phyloP scores from a whole-genome alignment of 2,888 invertebrate species.

The Abrostola triplasia region DNA sequence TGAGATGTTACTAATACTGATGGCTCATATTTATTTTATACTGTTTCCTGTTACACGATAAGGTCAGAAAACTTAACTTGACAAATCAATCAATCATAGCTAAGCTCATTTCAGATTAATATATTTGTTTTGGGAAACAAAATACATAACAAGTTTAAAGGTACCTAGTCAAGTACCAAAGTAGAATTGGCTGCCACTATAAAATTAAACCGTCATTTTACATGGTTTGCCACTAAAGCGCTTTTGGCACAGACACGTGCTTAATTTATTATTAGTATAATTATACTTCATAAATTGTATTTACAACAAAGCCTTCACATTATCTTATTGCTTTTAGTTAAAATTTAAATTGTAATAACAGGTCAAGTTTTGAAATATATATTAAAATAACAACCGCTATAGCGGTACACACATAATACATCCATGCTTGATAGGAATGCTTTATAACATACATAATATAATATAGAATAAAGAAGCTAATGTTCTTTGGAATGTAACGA shows the following conservation, averaged over 20 bases:
- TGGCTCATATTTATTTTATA: no score
- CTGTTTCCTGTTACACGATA: no score
- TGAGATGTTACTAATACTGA: no score
- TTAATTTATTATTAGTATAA: constrained; percentile 59
- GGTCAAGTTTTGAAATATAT: constrained; percentile 53
- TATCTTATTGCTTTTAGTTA: constrained; percentile 80
- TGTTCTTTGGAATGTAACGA: constrained; percentile 87
- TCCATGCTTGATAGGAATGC: constrained; percentile 77
- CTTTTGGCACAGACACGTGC: constrained; percentile 72
- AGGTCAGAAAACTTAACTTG: no score
- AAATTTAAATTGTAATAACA: constrained; percentile 59
- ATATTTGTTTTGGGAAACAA: not conserved
- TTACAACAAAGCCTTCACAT: constrained; percentile 79
- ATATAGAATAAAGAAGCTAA: constrained; percentile 70
- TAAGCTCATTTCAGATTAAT: no score
- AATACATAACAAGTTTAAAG: constrained; percentile 13
- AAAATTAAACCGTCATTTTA: constrained; percentile 23
- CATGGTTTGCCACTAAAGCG: constrained; percentile 21
- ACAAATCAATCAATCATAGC: no score
- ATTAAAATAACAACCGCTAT: constrained; percentile 56
- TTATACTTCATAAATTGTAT: constrained; percentile 66
- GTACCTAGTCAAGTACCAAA: constrained; percentile 30
- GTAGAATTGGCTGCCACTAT: constrained; percentile 21
- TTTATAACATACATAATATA: constrained; percentile 65
- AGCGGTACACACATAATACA: constrained; percentile 76